Conservation (phyloP, 2,888 invertebrate genomes). For the Epicampocera succincta region DNA sequence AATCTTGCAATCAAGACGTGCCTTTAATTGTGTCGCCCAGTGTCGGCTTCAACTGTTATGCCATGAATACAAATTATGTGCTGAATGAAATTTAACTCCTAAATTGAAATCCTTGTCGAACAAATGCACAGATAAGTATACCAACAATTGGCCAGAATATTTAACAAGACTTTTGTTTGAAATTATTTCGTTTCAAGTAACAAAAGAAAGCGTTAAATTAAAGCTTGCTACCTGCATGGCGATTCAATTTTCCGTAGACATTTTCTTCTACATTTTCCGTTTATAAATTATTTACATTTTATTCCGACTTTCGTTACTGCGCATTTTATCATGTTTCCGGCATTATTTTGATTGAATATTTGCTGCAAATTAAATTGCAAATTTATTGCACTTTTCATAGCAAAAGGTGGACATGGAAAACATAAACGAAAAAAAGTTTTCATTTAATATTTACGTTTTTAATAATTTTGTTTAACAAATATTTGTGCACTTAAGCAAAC, state of each 20-base stretch:
- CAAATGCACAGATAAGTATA: conserved; percentile 12
- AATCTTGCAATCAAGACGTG: too few relatives aligned
- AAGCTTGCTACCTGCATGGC: neutral
- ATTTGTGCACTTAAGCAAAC: neutral
- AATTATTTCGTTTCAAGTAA: conserved; percentile 1
- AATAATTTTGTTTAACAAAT: conserved; percentile 1
- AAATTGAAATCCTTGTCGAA: conserved; percentile 38
- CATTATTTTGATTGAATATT: conserved; percentile 69
- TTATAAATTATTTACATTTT: conserved; percentile 51
- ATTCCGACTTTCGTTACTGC: conserved; percentile 65
- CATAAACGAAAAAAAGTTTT: neutral
- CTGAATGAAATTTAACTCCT: conserved; percentile 39
- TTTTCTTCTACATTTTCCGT: conserved; percentile 38
- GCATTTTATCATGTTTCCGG: conserved; percentile 68
- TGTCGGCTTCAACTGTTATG: conserved; percentile 27
- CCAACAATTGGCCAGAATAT: conserved; percentile 17
- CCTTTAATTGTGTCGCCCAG: conserved; percentile 1
- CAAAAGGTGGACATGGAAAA: neutral
- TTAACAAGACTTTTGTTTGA: conserved; percentile 11
- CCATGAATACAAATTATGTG: conserved; percentile 51
- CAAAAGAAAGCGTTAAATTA: neutral
- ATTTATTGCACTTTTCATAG: conserved; percentile 38
- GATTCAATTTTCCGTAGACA: conserved; percentile 32
- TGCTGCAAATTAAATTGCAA: conserved; percentile 71
- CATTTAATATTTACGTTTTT: neutral